These are phyloP conservation scores for Hypselothyrea guttata DNA, from an alignment of 2,888 invertebrate species.

Conservation along the genomic window DNA sequence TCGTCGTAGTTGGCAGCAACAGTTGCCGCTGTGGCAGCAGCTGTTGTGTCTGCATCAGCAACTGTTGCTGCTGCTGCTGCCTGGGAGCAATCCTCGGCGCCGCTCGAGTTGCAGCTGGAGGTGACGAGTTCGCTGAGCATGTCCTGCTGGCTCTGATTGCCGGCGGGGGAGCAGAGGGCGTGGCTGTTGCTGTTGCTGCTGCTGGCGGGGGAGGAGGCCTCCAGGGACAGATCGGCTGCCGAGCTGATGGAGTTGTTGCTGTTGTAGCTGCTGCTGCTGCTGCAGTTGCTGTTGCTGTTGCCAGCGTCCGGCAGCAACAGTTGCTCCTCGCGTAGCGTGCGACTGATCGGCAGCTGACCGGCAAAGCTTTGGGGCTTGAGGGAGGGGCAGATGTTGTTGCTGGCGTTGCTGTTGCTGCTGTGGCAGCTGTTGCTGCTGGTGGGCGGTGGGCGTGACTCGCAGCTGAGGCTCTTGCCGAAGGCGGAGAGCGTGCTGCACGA, in stretches of 20 bases:
- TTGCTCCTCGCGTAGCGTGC: slow-evolving; percentile 61
- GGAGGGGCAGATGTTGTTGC: too few species aligned
- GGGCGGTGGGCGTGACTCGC: slow-evolving; percentile 18
- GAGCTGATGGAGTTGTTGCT: slow-evolving; percentile 81
- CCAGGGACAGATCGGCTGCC: slow-evolving; percentile 12
- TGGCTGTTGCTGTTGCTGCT: slow-evolving; percentile 40
- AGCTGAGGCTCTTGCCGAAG: slow-evolving; percentile 60
- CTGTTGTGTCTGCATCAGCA: not conserved
- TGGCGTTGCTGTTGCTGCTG: slow-evolving; percentile 18
- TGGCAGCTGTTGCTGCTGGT: not conserved
- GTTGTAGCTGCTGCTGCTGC: slow-evolving; percentile 52
- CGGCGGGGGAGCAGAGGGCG: slow-evolving; percentile 45
- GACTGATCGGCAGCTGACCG: slow-evolving; percentile 60
- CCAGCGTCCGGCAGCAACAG: slow-evolving; percentile 57
- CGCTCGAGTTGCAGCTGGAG: slow-evolving; percentile 73
- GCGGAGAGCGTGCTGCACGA: slow-evolving; percentile 56
- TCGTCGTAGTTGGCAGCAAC: slow-evolving; percentile 55
- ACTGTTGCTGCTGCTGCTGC: slow-evolving; percentile 26
- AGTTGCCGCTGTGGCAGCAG: not conserved
- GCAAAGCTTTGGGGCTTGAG: slow-evolving; percentile 58
- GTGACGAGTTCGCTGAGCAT: slow-evolving; percentile 79
- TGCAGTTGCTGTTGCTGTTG: slow-evolving; percentile 61
- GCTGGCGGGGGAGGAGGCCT: slow-evolving; percentile 45
- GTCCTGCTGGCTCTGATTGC: slow-evolving; percentile 63
- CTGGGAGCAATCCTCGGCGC: slow-evolving; percentile 65